phyloP scores from a whole-genome alignment of 2,113 vertebrate species.

The Tupaia chinensis region DNA sequence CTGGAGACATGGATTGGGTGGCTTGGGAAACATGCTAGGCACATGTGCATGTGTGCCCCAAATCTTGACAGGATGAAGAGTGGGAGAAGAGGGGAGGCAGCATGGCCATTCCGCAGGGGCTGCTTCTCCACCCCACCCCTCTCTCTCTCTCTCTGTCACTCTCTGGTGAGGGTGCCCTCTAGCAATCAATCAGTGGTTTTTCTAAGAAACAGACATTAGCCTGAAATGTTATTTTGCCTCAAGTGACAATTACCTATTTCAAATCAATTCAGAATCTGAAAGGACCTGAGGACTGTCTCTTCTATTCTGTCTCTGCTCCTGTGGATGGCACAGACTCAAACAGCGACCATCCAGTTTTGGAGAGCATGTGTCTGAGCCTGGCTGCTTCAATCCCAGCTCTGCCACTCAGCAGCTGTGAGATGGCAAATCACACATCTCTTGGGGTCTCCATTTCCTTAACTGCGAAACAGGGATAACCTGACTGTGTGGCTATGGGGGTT shows the following conservation, averaged over 20 bases:
- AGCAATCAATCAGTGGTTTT: no score
- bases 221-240: background rate
- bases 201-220: no score
- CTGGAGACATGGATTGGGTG: no score
- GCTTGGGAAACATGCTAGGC: no score
- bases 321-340: background rate
- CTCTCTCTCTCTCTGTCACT: no score
- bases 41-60: no score
- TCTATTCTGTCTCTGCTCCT: background rate
- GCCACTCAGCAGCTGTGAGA: background rate
- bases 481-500: background rate
- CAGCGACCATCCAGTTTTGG: background rate
- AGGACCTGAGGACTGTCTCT: background rate
- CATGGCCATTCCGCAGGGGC: no score
- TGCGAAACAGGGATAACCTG: slow-evolving; percentile 39
- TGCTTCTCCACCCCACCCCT: no score
- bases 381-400: background rate
- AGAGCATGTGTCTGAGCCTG: background rate
- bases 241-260: background rate
- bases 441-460: slow-evolving; percentile 35
- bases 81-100: no score
- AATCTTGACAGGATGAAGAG: no score
- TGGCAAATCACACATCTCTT: background rate
- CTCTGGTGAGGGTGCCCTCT: no score
- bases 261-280: background rate